Base-by-base conservation (phyloP, 2,888 invertebrate species). In the Amphipyra tragopoginis region DNA sequence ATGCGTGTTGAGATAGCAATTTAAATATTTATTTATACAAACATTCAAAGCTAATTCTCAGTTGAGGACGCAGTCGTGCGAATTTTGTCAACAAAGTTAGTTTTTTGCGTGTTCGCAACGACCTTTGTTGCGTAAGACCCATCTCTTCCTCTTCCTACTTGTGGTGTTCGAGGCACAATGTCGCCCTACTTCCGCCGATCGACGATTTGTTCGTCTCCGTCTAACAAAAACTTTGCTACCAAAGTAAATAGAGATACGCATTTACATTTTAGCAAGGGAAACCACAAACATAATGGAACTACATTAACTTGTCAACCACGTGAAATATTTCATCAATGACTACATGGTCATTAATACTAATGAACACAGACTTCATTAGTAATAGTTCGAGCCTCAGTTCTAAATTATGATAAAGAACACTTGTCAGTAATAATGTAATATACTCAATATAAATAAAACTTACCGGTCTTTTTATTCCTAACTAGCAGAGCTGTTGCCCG, bases 131-230 rank as follows among this genome's bases (percentile, higher is more conserved):
- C 88, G 88, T 90, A 88, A 91, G 86, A 86, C 81, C 84, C 87
- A 84, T 86, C 83, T 77, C 86, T 93, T 92, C 92, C 92, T 92
- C 90, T 92, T 93, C 93, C 92, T 93, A 78, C 83, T 86, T 81
- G 74, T 72, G 77, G 84, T 80, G 80, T 83, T 80, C 65, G 80
- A 72, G 64, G 72, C 79, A 87, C 85, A 88, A 86, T 87, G 81
- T 76, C 84, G 81, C 72, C 77, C 77, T 70, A 85, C 88, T 92
- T 93, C 90, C 89, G 89, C 75, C 71, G 86, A 80, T 77, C 79
- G 70, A 75, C 71, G 74, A 72, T 84, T 83, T 76, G 75, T 75
- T 75, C 56, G 53, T 56, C 72, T 52, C 51, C 15, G 21, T 51
- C 52, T 60, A n/a, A 44, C 57, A 75, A 79, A 77, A 77, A 69